These are phyloP conservation scores for Trichogramma pretiosum DNA, from an alignment of 1,140 invertebrate species.

Conservation along the genomic window DNA sequence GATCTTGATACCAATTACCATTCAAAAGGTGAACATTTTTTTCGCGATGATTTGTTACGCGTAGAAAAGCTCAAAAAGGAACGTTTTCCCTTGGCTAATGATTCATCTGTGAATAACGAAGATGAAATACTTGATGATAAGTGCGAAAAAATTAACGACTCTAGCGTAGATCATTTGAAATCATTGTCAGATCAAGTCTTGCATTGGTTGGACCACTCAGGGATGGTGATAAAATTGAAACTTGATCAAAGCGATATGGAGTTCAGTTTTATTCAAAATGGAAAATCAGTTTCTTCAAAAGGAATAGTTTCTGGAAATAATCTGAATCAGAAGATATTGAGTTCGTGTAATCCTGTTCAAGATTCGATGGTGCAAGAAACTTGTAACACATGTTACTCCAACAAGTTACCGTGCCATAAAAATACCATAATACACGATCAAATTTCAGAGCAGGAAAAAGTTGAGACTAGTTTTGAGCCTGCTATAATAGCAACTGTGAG, in stretches of 20 bases:
- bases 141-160: not conserved
- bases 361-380: not conserved
- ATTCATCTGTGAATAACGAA: too few species aligned
- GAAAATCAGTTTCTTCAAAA: not conserved
- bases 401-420: not conserved
- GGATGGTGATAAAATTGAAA: too few species aligned
- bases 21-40: not conserved
- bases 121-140: not conserved
- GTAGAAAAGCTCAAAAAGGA: not conserved
- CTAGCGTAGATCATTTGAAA: constrained; percentile 21
- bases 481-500: not conserved
- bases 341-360: not conserved
- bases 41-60: not conserved
- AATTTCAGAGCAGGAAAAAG: not conserved
- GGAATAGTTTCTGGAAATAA: not conserved
- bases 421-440: not conserved
- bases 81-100: too few species aligned
- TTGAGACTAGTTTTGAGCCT: not conserved
- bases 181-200: constrained; percentile 43
- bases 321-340: not conserved
- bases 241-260: too few species aligned
- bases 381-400: not conserved
- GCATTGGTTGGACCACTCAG: constrained; percentile 44
- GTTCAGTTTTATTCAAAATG: not conserved
- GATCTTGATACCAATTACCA: not conserved